Evolutionary conservation across 2,888 invertebrate genomes (phyloP), one percentile per base, ranked within the genome.

Genomic region (Sphaeridia pumilis): DNA sequence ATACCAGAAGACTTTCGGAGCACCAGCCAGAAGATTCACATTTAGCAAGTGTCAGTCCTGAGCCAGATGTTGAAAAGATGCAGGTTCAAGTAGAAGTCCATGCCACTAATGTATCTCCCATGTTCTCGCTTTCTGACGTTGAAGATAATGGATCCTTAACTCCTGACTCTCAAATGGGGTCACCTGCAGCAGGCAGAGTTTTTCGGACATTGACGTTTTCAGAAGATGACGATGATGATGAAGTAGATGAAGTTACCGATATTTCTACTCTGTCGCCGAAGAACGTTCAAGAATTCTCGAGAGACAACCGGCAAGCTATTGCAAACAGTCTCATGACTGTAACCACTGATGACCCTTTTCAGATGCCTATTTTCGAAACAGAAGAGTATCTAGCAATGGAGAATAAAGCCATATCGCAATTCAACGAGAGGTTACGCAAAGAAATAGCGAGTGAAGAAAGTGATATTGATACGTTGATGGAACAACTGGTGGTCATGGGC

Each of bases 361-460:
- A 54, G 21, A 50, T 65, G 48, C 55, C 59, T 2, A 48, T 60
- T 17, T 65, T 65, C 56, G 58, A 60, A 36, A 61, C 59, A 0
- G 54, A 57, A 21, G 65, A 65, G 38, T 65, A 60, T 34, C 27
- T 65, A 4, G 24, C 48, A 2, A 49, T 57, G 48, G 65, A 65
- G 42, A 65, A 65, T 52, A 59, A 65, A 41, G 61, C 63, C 4
- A 36, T 65, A 10, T 36, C 54, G 2, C 22, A 54, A 35, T 65
- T 65, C 31, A 61, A 60, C 54, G 57, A 60, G 34, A 49, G 54
- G 17, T 44, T 65, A 20, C 55, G 55, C 14, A 60, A 61, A 21
- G 61, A 63, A 17, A 54, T 63, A 38, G 42, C 38, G 4, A 58
- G 46, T 14, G 65, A 63, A 41, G 60, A 65, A 45, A 47, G n/a